Conservation (phyloP, 1,140 invertebrate genomes). For the Amyelois transitella region DNA sequence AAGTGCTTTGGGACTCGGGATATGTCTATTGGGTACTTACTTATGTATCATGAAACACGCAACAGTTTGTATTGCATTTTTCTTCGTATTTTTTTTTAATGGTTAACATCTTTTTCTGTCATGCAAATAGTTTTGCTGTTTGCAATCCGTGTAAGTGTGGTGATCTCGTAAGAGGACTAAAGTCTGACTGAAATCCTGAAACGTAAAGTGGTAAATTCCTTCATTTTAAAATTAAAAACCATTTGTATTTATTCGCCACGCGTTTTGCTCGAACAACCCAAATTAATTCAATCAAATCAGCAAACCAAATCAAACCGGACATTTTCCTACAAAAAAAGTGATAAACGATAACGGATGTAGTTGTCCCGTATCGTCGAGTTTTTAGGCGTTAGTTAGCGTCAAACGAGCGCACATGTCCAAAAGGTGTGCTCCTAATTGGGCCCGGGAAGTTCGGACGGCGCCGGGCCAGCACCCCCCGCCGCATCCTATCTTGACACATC, state of each 20-base stretch:
- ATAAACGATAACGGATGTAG: constrained; percentile 64
- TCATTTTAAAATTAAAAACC: too few relatives aligned
- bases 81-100: too few relatives aligned
- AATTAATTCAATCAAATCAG: not conserved
- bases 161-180: too few relatives aligned
- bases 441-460: constrained; percentile 36
- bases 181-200: too few relatives aligned
- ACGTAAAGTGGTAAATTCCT: too few relatives aligned
- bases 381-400: constrained; percentile 55
- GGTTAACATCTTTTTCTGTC: too few relatives aligned
- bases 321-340: constrained; percentile 40
- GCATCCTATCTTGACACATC: constrained; percentile 70
- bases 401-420: constrained; percentile 62
- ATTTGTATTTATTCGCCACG: not conserved
- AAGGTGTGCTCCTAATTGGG: constrained; percentile 72
- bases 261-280: not conserved
- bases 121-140: too few relatives aligned
- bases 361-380: constrained; percentile 41
- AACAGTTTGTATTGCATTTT: too few relatives aligned
- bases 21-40: too few relatives aligned
- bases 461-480: constrained; percentile 49
- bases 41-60: too few relatives aligned
- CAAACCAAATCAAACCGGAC: not conserved
- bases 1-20: too few relatives aligned
- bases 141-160: too few relatives aligned